Conservation (phyloP, 2,888 invertebrate genomes). For the Globia sparganii region DNA sequence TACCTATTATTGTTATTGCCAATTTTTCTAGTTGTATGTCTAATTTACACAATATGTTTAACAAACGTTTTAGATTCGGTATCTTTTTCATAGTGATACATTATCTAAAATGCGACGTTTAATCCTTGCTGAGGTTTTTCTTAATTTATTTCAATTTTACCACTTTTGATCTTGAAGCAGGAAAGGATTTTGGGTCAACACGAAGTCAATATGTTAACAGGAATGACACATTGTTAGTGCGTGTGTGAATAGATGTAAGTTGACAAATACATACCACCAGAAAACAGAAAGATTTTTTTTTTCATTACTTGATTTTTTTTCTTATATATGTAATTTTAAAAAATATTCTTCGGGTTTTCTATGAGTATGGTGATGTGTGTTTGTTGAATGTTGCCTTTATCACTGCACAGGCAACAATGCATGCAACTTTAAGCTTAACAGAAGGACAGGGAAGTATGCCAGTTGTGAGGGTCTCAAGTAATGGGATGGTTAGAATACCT, state of each 20-base stretch:
- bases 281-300: background rate
- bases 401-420: slow-evolving; percentile 77
- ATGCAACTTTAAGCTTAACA: slow-evolving; percentile 83
- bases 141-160: background rate
- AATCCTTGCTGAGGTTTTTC: slow-evolving; percentile 51
- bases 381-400: slow-evolving; percentile 74
- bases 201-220: slow-evolving; percentile 75
- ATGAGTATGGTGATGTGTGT: slow-evolving; percentile 67
- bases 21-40: slow-evolving; percentile 80
- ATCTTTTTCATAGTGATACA: slow-evolving; percentile 60
- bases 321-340: background rate
- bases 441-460: slow-evolving; percentile 88
- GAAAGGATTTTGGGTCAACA: slow-evolving; percentile 64
- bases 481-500: slow-evolving; percentile 60
- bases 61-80: slow-evolving; percentile 73
- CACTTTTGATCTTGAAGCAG: background rate
- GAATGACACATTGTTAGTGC: slow-evolving; percentile 86
- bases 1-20: slow-evolving; percentile 67
- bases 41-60: slow-evolving; percentile 78
- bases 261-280: slow-evolving; percentile 70
- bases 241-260: slow-evolving; percentile 83
- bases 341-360: background rate
- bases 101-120: slow-evolving; percentile 63
- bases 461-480: slow-evolving; percentile 71
- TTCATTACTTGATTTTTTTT: background rate